phyloP scores from a whole-genome alignment of 2,113 vertebrate genomes.

The Egretta garzetta region DNA sequence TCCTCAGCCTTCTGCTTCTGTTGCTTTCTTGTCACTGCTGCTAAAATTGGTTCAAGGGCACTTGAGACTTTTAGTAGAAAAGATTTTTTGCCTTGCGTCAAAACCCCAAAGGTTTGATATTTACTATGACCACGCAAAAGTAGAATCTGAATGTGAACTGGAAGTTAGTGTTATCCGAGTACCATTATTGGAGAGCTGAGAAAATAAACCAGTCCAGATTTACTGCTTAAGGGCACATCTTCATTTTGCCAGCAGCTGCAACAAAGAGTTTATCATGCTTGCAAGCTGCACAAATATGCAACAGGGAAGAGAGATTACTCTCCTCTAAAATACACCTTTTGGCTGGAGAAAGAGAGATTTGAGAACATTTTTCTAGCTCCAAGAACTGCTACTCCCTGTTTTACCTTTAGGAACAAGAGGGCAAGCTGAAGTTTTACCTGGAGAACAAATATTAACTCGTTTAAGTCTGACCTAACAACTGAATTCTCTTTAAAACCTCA shows the following conservation, averaged over 20 bases:
- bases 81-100: background rate
- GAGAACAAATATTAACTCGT: background rate
- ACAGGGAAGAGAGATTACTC: background rate
- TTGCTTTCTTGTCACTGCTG: background rate
- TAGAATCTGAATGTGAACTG: background rate
- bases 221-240: conserved; percentile 26
- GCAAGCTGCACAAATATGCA: conserved; percentile 40
- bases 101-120: background rate
- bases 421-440: background rate
- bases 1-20: conserved; percentile 44
- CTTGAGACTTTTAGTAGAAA: conserved; percentile 10
- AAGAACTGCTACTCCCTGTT: background rate
- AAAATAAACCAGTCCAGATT: conserved; percentile 29
- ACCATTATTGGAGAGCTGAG: background rate
- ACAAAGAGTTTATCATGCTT: conserved; percentile 9
- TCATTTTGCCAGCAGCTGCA: conserved; percentile 38
- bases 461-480: background rate
- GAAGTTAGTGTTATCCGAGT: background rate
- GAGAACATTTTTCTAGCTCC: background rate
- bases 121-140: background rate
- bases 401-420: background rate
- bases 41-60: conserved; percentile 53
- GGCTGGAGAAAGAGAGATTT: background rate
- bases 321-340: background rate
- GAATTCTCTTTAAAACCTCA: background rate